Conservation (phyloP, 2,113 vertebrate species). For the Thamnaconus septentrionalis region DNA sequence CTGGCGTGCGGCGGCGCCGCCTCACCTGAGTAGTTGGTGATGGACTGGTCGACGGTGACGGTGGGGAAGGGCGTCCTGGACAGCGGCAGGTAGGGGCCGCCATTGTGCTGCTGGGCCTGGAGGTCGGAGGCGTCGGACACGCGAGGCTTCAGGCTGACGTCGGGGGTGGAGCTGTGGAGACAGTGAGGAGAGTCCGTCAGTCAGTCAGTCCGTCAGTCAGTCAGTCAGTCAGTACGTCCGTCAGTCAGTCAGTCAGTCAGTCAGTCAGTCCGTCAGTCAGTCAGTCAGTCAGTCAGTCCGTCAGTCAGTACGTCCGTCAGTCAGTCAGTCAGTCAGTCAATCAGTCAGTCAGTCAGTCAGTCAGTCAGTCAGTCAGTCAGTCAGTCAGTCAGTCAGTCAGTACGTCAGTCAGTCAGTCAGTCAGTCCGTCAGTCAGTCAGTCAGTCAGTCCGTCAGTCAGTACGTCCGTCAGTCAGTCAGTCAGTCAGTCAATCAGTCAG, state of each 20-base stretch:
- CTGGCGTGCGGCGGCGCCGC: constrained; percentile 14
- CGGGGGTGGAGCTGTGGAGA: constrained; percentile 88
- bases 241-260: too few relatives aligned
- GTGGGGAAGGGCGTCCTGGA: constrained; percentile 86
- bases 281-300: too few relatives aligned
- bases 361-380: neutral
- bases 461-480: neutral
- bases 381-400: neutral
- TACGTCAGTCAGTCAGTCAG: neutral
- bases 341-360: neutral
- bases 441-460: too few relatives aligned
- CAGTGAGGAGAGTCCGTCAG: neutral
- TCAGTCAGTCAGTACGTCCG: neutral
- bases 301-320: too few relatives aligned
- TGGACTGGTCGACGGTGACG: constrained; percentile 87
- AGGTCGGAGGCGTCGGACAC: constrained; percentile 87
- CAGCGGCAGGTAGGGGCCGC: constrained; percentile 81
- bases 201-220: too few relatives aligned
- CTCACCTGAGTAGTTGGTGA: constrained; percentile 90
- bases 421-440: neutral
- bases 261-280: neutral
- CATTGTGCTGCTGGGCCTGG: constrained; percentile 85
- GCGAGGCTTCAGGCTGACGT: constrained; percentile 89
- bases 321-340: too few relatives aligned
- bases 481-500: too few relatives aligned